phyloP scores from a whole-genome alignment of 2,888 invertebrate species.

The Tenodera sinensis region DNA sequence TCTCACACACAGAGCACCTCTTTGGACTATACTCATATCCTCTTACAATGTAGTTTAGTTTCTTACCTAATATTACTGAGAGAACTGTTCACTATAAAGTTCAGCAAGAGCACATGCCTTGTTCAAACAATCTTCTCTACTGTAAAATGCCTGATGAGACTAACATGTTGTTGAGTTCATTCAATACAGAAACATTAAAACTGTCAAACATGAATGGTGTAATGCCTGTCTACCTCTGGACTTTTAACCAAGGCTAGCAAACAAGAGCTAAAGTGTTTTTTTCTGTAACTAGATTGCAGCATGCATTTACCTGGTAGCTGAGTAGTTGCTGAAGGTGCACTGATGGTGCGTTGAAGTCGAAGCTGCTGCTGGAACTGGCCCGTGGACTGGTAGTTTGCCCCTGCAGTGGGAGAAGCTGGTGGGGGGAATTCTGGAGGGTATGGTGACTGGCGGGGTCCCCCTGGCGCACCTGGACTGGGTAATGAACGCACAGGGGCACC shows the following conservation, averaged over 20 bases:
- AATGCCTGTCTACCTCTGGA: background rate
- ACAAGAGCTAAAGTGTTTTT: background rate
- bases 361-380: conserved; percentile 47
- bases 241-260: background rate
- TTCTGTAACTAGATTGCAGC: background rate
- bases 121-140: no score
- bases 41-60: no score
- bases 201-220: background rate
- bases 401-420: conserved; percentile 53
- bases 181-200: background rate
- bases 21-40: no score
- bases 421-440: conserved; percentile 51
- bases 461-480: conserved; percentile 51
- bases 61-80: no score
- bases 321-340: conserved; percentile 54
- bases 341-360: conserved; percentile 57
- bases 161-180: no score
- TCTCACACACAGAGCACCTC: no score
- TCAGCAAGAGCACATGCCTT: no score
- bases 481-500: conserved; percentile 43
- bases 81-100: no score
- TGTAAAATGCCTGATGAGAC: no score
- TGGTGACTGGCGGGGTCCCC: conserved; percentile 49
- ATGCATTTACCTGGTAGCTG: conserved; percentile 53
- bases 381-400: conserved; percentile 44